phyloP scores from a whole-genome alignment of 2,113 vertebrate species.

The Alethe castanea region DNA sequence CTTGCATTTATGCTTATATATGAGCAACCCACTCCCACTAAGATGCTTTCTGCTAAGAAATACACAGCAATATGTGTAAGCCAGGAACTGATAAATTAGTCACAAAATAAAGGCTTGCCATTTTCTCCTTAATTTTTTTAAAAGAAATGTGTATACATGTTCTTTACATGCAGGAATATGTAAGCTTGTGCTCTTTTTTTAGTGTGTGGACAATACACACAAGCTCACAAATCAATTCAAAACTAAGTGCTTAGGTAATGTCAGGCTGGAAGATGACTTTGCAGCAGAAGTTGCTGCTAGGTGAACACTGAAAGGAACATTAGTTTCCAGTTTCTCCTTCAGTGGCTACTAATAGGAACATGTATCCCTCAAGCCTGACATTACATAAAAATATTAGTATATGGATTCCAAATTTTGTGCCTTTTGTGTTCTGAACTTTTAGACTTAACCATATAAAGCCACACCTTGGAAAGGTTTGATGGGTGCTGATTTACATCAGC shows the following conservation, averaged over 20 bases:
- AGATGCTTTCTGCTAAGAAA: background rate
- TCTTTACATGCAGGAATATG: background rate
- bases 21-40: background rate
- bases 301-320: background rate
- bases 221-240: background rate
- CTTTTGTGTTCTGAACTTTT: background rate
- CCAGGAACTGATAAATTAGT: background rate
- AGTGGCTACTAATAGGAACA: background rate
- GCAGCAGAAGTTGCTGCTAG: background rate
- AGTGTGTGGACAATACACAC: background rate
- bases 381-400: background rate
- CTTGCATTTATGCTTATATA: background rate
- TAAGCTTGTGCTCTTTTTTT: background rate
- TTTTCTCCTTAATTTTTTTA: background rate
- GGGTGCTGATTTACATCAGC: background rate
- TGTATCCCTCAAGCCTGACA: background rate
- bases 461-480: background rate
- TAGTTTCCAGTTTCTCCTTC: background rate
- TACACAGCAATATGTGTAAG: background rate
- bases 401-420: background rate
- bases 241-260: background rate
- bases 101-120: background rate
- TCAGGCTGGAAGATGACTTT: background rate
- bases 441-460: background rate
- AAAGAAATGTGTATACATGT: background rate